Percentiles rank a stretch among this genome's conserved stretches.
Conservation (phyloP, 2,888 invertebrate genomes). For the Microctonus aethiopoides region DNA sequence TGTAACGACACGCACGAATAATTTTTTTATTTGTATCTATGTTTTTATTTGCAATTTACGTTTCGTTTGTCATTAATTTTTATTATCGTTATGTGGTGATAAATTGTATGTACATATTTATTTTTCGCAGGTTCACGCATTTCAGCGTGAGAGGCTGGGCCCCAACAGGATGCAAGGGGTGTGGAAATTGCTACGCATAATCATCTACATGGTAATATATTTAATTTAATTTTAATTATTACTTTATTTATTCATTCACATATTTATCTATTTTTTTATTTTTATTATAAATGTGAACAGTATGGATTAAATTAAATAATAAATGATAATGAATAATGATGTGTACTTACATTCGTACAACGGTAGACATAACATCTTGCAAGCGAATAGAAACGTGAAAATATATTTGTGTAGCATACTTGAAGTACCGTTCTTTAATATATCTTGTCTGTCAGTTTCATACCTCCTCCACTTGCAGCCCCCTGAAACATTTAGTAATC, state of each 20-base stretch:
- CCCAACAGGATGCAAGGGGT: conserved; percentile 66
- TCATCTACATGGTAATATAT: conserved; percentile 63
- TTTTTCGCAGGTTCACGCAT: conserved; percentile 48
- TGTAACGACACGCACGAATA: conserved; percentile 41
- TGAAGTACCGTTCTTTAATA: conserved; percentile 58
- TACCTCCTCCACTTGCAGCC: neutral
- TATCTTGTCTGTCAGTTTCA: conserved; percentile 36
- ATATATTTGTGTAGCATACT: conserved; percentile 52
- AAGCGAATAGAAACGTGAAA: conserved; percentile 63
- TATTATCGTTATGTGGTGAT: too few relatives aligned
- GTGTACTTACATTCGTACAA: too few relatives aligned
- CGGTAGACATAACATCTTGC: conserved; percentile 57
- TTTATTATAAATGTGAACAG: too few relatives aligned
- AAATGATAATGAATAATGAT: too few relatives aligned
- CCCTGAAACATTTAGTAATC: conserved; percentile 30
- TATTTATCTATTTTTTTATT: too few relatives aligned
- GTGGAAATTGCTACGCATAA: conserved; percentile 65
- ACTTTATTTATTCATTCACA: neutral
- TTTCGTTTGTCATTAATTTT: conserved; percentile 4
- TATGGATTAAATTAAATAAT: too few relatives aligned
- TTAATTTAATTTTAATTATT: neutral
- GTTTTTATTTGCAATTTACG: conserved; percentile 9
- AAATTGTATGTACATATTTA: conserved; percentile 11
- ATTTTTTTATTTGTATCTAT: neutral
- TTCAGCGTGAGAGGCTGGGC: conserved; percentile 65